Base-by-base conservation (phyloP, 2,888 invertebrate species). In the Allophyes oxyacanthae region DNA sequence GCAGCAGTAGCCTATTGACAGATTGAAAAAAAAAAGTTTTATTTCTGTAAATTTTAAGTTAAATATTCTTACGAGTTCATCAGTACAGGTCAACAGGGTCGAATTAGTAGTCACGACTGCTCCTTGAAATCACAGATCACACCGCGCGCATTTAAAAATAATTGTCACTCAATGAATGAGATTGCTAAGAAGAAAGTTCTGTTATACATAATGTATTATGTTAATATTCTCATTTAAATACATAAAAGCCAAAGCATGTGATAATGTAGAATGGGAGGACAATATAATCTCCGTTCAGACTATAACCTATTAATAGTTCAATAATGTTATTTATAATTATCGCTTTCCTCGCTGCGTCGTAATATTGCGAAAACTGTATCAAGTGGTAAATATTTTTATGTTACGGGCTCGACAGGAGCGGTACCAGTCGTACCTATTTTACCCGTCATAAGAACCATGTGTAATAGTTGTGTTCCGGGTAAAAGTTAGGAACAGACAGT, bases 241-340 rank as follows among this genome's bases (percentile, higher is more conserved):
- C 14, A 42, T 36, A 38, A 32, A 7, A 45, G 38, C 14, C 14
- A 26, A 34, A 41, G 14, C 52, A 49, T 25, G 49, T 45, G 34
- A 49, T 62, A 49, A 45, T 37, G 37, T 20, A 20, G 42, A 40
- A 63, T 38, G 56, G 34, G 44, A 56, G 37, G 33, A 41, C 20
- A 38, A 33, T 54, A 53, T 42, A 10, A 45, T 64, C 34, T 57
- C 56, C 41, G 55, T 65, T 50, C 68, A 62, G 66, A 62, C 44
- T 45, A 14, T 40, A 25, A 32, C 34, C 57, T 53, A 69, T 52
- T 42, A 36, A 52, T 63, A 66, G 57, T 28, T 15, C 38, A 36
- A 25, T 54, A 56, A 41, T 42, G 37, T 41, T 36, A n/a, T 25
- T 53, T 56, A 63, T 38, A 45, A 40, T 40, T 46, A n/a, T 46